Percentiles rank a stretch among this genome's conserved stretches.
These are phyloP conservation scores for Encarsia formosa DNA, from an alignment of 2,888 invertebrate species.

Conservation along the genomic window DNA sequence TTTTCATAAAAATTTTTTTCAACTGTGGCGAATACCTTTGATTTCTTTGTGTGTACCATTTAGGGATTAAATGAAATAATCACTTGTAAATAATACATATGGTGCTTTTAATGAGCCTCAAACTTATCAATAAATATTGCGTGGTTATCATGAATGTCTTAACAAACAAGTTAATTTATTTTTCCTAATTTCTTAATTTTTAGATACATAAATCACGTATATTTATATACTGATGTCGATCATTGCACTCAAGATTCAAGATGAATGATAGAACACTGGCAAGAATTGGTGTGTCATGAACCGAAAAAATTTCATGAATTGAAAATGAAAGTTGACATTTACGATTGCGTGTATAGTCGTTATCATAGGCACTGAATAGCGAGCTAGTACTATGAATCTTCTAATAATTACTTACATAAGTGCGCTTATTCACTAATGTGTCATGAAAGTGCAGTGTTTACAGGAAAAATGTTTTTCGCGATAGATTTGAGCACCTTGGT, in stretches of 20 bases:
- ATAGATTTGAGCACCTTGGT: slow-evolving; percentile 10
- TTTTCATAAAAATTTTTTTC: too few species aligned
- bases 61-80: not conserved
- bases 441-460: slow-evolving; percentile 22
- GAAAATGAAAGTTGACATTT: slow-evolving; percentile 10
- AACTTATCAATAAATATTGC: slow-evolving; percentile 23
- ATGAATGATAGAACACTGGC: slow-evolving; percentile 22
- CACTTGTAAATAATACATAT: slow-evolving; percentile 18
- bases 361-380: slow-evolving; percentile 25
- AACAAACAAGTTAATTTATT: slow-evolving; percentile 6
- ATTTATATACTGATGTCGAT: slow-evolving; percentile 9
- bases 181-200: slow-evolving; percentile 2
- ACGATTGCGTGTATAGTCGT: slow-evolving; percentile 6
- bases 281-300: slow-evolving; percentile 12
- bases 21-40: too few species aligned
- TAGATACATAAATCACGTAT: slow-evolving; percentile 11
- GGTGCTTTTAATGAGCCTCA: slow-evolving; percentile 24
- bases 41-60: too few species aligned
- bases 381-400: slow-evolving; percentile 17
- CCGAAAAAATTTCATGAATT: not conserved
- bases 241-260: slow-evolving; percentile 10
- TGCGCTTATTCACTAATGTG: slow-evolving; percentile 15
- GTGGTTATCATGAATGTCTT: slow-evolving; percentile 18
- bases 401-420: slow-evolving; percentile 10
- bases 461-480: not conserved